Base-by-base conservation (phyloP, 1,140 invertebrate species). In the Dendrolimus kikuchii region DNA sequence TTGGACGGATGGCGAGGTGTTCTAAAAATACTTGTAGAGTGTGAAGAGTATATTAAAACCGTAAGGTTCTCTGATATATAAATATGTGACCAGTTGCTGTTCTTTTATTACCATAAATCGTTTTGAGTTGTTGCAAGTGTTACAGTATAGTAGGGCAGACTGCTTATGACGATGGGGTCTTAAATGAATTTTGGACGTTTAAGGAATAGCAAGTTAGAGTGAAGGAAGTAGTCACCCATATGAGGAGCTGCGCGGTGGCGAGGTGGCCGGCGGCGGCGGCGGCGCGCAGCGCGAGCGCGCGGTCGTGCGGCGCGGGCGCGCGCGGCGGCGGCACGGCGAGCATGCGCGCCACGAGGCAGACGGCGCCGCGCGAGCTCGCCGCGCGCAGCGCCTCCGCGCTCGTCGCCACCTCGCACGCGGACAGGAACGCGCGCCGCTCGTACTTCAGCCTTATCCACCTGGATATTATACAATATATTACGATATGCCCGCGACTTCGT, bases 231-330 rank as follows among this genome's bases (percentile, higher is more conserved):
- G 89, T 90, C 88, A 98, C 96, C 97, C 96, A 99, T 75, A 98
- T 92, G 38, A 98, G 89, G 46, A 99, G 89, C 87, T 99, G 97
- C 39, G 95, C 93, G 70, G 97, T 92, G 50, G 96, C 93, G 57
- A 98, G 89, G 80, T 96, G 96, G 37, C 96, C 96, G 56, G 95
- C 92, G 8, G 95, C 93, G 69, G 95, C 95, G 39, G 97, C 96
- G 51, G 98, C 89, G 74, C 98, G 95, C 46, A 99, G 87, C 6
- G 74, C 77, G 58, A 74, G 57, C 38, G 71, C 61, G 38, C 74
- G 63, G 37, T 76, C 91, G 48, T 88, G 88, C 48, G 90, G 88
- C 42, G 92, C 89, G 69, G 74, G 69, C 45, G 68, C 66, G 49
- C 68, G 68, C 10, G 74, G 72, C 41, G 68, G 57, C 9, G 73